A percentile compares a stretch with the other conserved stretches of the same genome.
Evolutionary conservation across 2,113 vertebrate genomes (phyloP).

Genomic region (Centropristis striata): DNA sequence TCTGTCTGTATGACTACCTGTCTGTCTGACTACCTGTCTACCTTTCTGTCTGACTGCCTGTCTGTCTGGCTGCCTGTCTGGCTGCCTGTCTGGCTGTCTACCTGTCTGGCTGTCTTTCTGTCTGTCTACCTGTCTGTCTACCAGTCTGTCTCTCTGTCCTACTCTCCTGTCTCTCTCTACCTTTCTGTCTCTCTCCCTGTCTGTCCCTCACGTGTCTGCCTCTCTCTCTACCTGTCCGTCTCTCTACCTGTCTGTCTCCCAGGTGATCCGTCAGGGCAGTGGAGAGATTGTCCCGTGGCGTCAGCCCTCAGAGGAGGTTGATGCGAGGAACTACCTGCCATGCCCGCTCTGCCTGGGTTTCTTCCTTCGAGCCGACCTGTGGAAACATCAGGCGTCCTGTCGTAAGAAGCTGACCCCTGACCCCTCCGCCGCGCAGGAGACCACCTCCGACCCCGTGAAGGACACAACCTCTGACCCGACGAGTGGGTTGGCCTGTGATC

Average conservation of each 20-base stretch:
- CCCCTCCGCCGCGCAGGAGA: background rate
- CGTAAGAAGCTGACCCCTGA: slow-evolving; percentile 60
- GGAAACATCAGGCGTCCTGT: slow-evolving; percentile 74
- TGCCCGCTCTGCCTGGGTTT: slow-evolving; percentile 73
- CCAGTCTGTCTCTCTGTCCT: background rate
- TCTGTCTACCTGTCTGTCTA: background rate
- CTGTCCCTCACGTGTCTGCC: background rate
- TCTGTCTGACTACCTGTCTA: background rate
- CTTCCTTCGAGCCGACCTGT: slow-evolving; percentile 69
- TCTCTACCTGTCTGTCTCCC: background rate
- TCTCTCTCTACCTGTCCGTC: background rate
- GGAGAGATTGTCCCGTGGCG: slow-evolving; percentile 70
- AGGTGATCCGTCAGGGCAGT: slow-evolving; percentile 67
- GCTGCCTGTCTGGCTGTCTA: too few species aligned
- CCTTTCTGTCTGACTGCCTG: background rate
- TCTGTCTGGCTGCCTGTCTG: background rate
- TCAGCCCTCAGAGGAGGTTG: slow-evolving; percentile 67
- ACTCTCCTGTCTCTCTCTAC: background rate
- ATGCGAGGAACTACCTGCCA: slow-evolving; percentile 66
- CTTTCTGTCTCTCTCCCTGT: background rate
- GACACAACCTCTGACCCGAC: background rate
- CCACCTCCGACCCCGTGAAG: background rate
- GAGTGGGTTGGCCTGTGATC: background rate
- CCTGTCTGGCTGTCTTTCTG: background rate
- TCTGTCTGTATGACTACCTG: background rate